Evolutionary conservation across 2,113 vertebrate genomes (phyloP).

Genomic region (Ceratotherium simum): DNA sequence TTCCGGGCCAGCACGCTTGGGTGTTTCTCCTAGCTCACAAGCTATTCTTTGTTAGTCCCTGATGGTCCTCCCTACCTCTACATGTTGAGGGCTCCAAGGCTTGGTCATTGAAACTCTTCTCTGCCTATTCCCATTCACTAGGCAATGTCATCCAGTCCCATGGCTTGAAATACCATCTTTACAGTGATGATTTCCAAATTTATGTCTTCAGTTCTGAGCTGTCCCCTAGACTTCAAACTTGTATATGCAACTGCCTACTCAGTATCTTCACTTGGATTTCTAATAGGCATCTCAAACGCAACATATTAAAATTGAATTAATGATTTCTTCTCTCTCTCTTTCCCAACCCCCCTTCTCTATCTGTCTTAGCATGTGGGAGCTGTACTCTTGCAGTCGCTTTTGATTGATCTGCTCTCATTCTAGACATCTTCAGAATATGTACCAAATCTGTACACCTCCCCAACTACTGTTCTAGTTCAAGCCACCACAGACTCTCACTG

Average conservation of each 20-base stretch:
- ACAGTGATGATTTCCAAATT: not conserved
- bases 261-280: not conserved
- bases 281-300: not conserved
- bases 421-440: not conserved
- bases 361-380: not conserved
- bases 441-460: not conserved
- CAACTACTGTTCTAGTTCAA: fast-evolving
- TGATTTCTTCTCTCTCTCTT: not conserved
- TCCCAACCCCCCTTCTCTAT: too few relatives aligned
- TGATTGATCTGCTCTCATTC: not conserved
- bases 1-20: not conserved
- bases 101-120: not conserved
- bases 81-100: not conserved
- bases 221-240: not conserved
- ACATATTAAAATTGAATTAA: not conserved
- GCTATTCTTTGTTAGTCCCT: not conserved
- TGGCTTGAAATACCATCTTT: not conserved
- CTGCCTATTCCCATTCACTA: not conserved
- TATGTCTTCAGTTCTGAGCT: not conserved
- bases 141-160: not conserved
- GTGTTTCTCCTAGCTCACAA: not conserved
- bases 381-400: not conserved
- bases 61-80: not conserved
- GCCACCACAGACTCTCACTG: fast-evolving
- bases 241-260: not conserved